phyloP scores from a whole-genome alignment of 2,113 vertebrate genomes.

The Peromyscus polionotus region DNA sequence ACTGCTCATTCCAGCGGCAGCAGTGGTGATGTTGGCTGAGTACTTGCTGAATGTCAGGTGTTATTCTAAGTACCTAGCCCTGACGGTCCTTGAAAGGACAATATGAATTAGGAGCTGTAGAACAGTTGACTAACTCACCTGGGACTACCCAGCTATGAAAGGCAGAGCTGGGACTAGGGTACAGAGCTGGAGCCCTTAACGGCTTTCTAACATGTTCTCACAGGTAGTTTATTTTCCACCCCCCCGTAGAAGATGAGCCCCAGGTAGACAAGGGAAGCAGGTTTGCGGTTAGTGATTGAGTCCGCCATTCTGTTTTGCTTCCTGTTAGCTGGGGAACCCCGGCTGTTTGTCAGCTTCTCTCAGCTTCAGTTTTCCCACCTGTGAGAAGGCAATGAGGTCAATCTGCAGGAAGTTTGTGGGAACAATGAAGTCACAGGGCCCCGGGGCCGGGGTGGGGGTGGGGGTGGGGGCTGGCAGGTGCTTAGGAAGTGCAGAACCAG shows the following conservation, averaged over 20 bases:
- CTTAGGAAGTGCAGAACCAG: neutral
- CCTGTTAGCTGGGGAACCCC: neutral
- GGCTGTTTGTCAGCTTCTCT: neutral
- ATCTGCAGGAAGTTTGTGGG: neutral
- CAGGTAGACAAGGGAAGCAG: neutral
- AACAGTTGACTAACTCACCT: neutral
- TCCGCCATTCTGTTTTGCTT: neutral
- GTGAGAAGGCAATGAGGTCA: neutral
- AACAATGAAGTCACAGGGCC: neutral
- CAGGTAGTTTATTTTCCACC: too few species aligned
- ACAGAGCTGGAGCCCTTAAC: neutral
- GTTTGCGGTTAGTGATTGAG: neutral
- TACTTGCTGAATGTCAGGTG: rapidly evolving
- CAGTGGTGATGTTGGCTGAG: rapidly evolving
- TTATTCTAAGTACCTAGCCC: neutral
- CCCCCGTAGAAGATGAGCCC: neutral
- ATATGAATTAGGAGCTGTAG: neutral
- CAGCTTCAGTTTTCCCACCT: constrained; percentile 6
- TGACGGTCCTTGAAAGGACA: neutral
- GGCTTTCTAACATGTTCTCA: neutral
- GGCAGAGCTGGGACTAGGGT: neutral
- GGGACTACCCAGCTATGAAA: neutral
- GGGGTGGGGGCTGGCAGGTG: neutral
- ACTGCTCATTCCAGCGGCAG: rapidly evolving
- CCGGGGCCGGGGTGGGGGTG: neutral